Evolutionary conservation across 2,797 vertebrate genomes (phyloP).

Genomic region (Glossophaga mutica): DNA sequence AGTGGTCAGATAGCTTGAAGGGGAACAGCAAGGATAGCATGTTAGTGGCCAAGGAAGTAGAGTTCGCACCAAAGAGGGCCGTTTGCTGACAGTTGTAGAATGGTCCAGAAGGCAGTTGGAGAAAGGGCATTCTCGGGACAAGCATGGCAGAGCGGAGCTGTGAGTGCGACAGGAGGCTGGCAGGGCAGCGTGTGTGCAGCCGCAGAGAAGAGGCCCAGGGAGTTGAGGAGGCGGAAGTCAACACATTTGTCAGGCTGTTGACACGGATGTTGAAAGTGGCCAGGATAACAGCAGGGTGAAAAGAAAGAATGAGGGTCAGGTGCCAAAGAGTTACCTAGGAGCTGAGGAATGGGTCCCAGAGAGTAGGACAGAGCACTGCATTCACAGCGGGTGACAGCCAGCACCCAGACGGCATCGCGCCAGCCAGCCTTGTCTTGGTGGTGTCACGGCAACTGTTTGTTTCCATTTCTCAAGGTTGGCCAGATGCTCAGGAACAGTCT

Average conservation of each 20-base stretch:
- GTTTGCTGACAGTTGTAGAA: neutral
- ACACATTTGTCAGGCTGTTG: neutral
- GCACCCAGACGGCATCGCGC: neutral
- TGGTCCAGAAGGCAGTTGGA: neutral
- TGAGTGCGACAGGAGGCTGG: neutral
- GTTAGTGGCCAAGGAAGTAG: neutral
- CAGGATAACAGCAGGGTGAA: neutral
- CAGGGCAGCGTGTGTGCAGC: no score
- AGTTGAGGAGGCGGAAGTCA: neutral
- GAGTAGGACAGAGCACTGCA: neutral
- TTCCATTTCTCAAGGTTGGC: neutral
- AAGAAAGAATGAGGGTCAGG: neutral
- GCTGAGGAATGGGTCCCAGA: neutral
- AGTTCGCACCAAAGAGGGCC: neutral
- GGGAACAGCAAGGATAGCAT: neutral
- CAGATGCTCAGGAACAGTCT: neutral
- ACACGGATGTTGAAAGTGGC: neutral
- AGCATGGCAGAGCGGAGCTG: neutral
- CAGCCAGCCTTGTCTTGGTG: neutral
- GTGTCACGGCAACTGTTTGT: neutral
- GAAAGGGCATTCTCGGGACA: neutral
- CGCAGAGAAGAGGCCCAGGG: neutral
- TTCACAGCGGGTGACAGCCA: neutral
- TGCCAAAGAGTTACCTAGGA: neutral
- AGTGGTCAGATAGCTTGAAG: neutral